Evolutionary conservation across 2,113 vertebrate genomes (phyloP).

Genomic region (Isurus oxyrinchus): DNA sequence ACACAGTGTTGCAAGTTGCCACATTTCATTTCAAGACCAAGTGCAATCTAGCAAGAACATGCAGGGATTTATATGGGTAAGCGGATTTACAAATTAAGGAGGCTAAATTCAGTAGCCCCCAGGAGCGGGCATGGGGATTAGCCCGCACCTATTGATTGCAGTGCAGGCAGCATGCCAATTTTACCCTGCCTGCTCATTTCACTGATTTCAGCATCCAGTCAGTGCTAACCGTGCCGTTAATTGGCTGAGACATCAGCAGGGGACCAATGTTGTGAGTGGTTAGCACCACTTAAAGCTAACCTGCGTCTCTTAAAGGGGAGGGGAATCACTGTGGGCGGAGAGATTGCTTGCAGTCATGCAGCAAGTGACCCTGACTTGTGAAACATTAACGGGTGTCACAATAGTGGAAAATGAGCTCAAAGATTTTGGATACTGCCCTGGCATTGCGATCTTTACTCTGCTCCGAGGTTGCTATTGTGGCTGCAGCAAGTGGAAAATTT

Average conservation of each 20-base stretch:
- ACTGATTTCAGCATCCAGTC: not conserved
- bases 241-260: not conserved
- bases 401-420: not conserved
- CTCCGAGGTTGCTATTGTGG: not conserved
- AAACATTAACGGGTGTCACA: not conserved
- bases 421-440: not conserved
- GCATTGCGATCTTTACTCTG: too few relatives aligned
- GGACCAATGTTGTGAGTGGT: not conserved
- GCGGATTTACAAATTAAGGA: not conserved
- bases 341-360: too few relatives aligned
- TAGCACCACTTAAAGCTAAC: not conserved
- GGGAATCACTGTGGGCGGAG: too few relatives aligned
- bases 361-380: not conserved
- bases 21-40: not conserved
- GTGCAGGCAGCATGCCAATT: not conserved
- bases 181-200: not conserved
- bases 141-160: not conserved
- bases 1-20: not conserved
- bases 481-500: not conserved
- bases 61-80: not conserved
- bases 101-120: not conserved
- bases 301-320: not conserved
- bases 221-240: not conserved
- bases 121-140: not conserved
- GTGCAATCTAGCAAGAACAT: not conserved